Evolutionary conservation across 2,113 vertebrate genomes (phyloP).

Genomic region (Cyanistes caeruleus): DNA sequence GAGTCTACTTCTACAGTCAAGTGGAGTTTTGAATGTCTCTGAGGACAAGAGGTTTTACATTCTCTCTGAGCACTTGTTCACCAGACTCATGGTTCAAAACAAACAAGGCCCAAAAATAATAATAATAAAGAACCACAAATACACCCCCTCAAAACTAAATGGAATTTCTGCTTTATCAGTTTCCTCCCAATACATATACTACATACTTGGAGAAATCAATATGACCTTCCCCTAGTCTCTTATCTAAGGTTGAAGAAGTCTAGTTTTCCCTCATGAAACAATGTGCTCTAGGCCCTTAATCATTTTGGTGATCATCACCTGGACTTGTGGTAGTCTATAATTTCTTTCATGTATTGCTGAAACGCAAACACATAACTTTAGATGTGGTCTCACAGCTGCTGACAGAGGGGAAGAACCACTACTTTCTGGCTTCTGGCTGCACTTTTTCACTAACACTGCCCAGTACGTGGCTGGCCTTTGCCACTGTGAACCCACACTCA

Average conservation of each 20-base stretch:
- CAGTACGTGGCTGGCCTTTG: neutral
- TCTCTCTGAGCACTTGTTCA: neutral
- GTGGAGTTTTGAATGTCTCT: neutral
- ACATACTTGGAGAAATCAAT: neutral
- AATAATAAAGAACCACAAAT: neutral
- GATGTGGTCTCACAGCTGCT: neutral
- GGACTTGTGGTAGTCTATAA: neutral
- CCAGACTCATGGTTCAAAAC: neutral
- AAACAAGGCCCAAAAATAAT: neutral
- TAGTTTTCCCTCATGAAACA: neutral
- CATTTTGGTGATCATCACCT: neutral
- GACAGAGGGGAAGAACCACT: neutral
- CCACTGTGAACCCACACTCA: neutral
- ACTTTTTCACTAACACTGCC: neutral
- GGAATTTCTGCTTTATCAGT: neutral
- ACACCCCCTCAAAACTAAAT: neutral
- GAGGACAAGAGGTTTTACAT: neutral
- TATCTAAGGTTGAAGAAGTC: neutral
- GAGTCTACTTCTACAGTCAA: neutral
- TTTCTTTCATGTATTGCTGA: neutral
- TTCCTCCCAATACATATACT: neutral
- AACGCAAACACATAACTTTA: neutral
- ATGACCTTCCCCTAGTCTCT: neutral
- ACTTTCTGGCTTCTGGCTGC: neutral
- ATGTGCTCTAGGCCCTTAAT: neutral